phyloP scores from a whole-genome alignment of 2,113 vertebrate genomes.

The Spizaetus ornatus region DNA sequence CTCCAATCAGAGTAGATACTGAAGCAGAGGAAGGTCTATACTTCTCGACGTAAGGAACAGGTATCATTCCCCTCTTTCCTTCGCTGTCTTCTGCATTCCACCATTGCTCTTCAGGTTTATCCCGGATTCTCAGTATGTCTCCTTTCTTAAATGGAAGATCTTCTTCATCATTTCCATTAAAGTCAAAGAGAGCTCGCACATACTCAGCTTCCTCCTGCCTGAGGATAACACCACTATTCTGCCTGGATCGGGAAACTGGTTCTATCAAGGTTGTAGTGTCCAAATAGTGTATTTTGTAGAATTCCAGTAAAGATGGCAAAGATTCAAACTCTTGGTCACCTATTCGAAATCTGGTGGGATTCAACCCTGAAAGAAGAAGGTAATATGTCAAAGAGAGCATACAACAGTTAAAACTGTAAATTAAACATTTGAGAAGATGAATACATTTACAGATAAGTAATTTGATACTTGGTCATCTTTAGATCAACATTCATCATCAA shows the following conservation, averaged over 20 bases:
- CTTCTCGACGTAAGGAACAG: conserved; percentile 97
- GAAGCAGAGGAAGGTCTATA: conserved; percentile 87
- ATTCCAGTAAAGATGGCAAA: conserved; percentile 93
- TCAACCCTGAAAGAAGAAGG: conserved; percentile 77
- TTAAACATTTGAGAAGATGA: neutral
- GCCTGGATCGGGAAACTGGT: conserved; percentile 90
- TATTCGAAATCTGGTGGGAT: conserved; percentile 87
- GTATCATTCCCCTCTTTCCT: conserved; percentile 95
- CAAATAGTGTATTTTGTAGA: conserved; percentile 99
- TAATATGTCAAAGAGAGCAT: conserved; percentile 33
- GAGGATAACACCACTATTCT: conserved; percentile 82
- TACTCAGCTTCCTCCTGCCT: conserved; percentile 88
- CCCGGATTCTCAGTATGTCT: conserved; percentile 90
- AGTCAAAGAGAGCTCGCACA: conserved; percentile 96
- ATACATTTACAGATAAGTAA: neutral
- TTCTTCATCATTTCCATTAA: conserved; percentile 97
- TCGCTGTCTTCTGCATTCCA: conserved; percentile 96
- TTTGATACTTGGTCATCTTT: neutral
- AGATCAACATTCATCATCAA: neutral
- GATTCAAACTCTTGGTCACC: conserved; percentile 99
- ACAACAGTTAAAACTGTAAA: neutral
- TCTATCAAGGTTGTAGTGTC: conserved; percentile 99
- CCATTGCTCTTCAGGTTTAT: conserved; percentile 99
- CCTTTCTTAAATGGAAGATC: conserved; percentile 98
- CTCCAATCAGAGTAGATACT: conserved; percentile 79